These are phyloP conservation scores for Perca flavescens DNA, from an alignment of 2,113 vertebrate species.

Conservation along the genomic window DNA sequence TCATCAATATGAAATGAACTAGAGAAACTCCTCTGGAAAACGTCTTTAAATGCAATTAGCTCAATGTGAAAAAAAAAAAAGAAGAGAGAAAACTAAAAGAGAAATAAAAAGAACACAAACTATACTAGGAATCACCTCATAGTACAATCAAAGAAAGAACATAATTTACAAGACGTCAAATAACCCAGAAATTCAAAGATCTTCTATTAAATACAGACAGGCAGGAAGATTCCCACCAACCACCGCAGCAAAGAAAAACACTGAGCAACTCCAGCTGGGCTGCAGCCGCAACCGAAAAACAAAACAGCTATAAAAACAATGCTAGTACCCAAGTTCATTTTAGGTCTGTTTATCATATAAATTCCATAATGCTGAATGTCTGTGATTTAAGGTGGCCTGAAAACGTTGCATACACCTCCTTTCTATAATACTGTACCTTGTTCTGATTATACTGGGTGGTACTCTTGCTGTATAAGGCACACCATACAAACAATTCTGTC, in stretches of 20 bases:
- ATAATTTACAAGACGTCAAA: constrained; percentile 43
- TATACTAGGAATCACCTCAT: constrained; percentile 30
- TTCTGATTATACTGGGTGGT: constrained; percentile 28
- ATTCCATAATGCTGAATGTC: constrained; percentile 7
- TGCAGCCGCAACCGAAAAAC: constrained; percentile 6
- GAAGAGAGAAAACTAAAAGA: not conserved
- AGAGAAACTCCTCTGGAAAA: constrained; percentile 59
- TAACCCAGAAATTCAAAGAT: constrained; percentile 23
- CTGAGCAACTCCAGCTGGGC: constrained; percentile 46
- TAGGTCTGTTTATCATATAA: constrained; percentile 29
- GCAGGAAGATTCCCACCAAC: constrained; percentile 37
- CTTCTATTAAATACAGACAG: constrained; percentile 30
- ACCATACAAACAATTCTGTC: constrained; percentile 7
- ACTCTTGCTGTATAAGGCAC: constrained; percentile 72
- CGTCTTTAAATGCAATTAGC: constrained; percentile 11
- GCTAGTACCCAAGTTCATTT: constrained; percentile 32
- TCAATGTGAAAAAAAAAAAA: constrained; percentile 30
- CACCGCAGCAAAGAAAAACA: constrained; percentile 36
- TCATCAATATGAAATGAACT: constrained; percentile 61
- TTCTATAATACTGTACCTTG: constrained; percentile 50
- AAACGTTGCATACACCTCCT: constrained; percentile 40
- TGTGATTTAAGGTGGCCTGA: constrained; percentile 26
- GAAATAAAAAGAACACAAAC: constrained; percentile 27
- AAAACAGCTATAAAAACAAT: constrained; percentile 15
- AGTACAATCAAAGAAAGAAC: constrained; percentile 45